These are phyloP conservation scores for Bufo bufo DNA, from an alignment of 2,113 vertebrate genomes.

Conservation along the genomic window DNA sequence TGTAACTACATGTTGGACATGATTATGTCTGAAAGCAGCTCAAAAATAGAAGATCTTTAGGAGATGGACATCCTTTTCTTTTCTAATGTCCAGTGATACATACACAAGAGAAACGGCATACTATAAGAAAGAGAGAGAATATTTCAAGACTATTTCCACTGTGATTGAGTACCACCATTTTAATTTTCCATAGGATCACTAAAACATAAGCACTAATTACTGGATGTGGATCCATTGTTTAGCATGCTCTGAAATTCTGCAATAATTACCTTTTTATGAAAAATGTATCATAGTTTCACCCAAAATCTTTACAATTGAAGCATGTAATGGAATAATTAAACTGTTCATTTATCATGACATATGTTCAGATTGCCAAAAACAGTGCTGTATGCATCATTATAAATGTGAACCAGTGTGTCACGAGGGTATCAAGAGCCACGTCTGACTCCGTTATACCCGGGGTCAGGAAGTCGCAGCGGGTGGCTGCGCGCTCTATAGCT, in stretches of 20 bases:
- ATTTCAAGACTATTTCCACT: background rate
- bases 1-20: no score
- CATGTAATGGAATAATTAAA: conserved; percentile 17
- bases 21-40: no score
- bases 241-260: background rate
- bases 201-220: background rate
- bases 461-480: no score
- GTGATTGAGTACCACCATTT: background rate
- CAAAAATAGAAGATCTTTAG: no score
- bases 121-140: no score
- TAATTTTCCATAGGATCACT: background rate
- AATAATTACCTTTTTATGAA: background rate
- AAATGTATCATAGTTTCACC: conserved; percentile 17
- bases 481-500: no score
- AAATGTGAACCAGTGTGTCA: background rate
- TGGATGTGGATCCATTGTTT: background rate
- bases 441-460: no score
- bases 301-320: conserved; percentile 10
- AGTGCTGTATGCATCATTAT: background rate
- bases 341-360: background rate
- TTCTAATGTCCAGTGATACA: no score
- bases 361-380: background rate
- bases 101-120: no score
- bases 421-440: no score
- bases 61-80: no score